Evolutionary conservation across 2,797 vertebrate species (phyloP).

Genomic region (Cirrhinus mrigala): DNA sequence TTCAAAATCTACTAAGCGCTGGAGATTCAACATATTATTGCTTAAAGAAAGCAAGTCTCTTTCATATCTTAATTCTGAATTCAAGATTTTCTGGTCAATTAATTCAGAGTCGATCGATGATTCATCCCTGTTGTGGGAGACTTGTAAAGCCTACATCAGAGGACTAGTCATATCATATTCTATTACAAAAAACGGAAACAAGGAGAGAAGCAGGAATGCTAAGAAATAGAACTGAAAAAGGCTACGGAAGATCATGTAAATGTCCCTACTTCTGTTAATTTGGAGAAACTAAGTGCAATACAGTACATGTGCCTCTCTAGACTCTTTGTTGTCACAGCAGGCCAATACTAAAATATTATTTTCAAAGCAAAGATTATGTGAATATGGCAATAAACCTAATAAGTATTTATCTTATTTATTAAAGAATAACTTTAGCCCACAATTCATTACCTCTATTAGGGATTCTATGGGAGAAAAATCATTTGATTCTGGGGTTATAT

Average conservation of each 20-base stretch:
- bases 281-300: conserved; percentile 9
- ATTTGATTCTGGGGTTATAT: conserved; percentile 5
- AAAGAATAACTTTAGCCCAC: neutral
- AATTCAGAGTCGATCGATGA: neutral
- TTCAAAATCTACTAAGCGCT: neutral
- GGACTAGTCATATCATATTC: conserved; percentile 8
- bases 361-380: neutral
- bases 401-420: conserved; percentile 10
- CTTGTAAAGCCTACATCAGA: conserved; percentile 25
- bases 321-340: neutral
- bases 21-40: neutral
- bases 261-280: neutral
- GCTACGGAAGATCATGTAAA: conserved; percentile 20
- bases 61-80: conserved; percentile 19
- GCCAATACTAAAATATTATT: neutral
- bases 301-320: neutral
- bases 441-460: neutral
- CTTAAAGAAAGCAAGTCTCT: neutral
- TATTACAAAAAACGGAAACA: conserved; percentile 1
- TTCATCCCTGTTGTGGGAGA: neutral
- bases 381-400: neutral
- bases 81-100: conserved; percentile 17
- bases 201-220: neutral
- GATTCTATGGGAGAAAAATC: neutral
- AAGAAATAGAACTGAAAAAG: neutral